Percentiles rank a stretch among this genome's conserved stretches.
phyloP scores from a whole-genome alignment of 2,888 invertebrate genomes.

The Sesia apiformis region DNA sequence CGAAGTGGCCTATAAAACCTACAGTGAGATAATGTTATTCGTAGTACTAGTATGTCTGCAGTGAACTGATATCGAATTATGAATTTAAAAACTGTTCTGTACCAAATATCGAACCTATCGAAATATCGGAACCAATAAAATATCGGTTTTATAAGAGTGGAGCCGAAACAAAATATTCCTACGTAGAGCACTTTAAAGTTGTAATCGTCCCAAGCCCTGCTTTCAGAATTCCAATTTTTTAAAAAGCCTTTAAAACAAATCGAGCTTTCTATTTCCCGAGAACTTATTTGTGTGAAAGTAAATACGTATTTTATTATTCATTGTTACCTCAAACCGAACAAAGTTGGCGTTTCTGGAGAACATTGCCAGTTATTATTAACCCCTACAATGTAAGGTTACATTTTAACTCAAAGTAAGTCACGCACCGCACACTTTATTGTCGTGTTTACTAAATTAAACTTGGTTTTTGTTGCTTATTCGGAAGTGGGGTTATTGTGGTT shows the following conservation, averaged over 20 bases:
- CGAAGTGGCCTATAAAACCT: no score
- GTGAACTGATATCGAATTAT: no score
- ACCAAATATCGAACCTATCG: no score
- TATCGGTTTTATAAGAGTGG: no score
- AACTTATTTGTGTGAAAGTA: neutral
- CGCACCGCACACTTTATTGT: constrained; percentile 24
- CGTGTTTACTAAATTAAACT: constrained; percentile 17
- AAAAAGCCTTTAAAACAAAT: no score
- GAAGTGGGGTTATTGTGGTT: neutral
- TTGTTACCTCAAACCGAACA: constrained; percentile 1
- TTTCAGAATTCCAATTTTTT: neutral
- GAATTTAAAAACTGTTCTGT: no score
- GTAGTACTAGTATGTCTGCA: no score
- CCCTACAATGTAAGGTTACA: constrained; percentile 15
- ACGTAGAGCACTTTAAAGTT: neutral
- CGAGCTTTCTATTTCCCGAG: no score
- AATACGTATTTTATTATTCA: constrained; percentile 2
- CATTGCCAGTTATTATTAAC: constrained; percentile 3
- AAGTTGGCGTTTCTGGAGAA: constrained; percentile 1
- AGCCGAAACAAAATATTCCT: neutral
- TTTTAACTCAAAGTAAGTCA: constrained; percentile 23
- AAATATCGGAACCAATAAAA: no score
- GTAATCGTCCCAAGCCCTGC: neutral
- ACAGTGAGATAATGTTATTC: no score
- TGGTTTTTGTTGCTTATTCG: neutral